A percentile compares a stretch with the other conserved stretches of the same genome.
phyloP scores from a whole-genome alignment of 30 jellyfish, hydroid and myxozoan genomes.

The Aurelia sp. region DNA sequence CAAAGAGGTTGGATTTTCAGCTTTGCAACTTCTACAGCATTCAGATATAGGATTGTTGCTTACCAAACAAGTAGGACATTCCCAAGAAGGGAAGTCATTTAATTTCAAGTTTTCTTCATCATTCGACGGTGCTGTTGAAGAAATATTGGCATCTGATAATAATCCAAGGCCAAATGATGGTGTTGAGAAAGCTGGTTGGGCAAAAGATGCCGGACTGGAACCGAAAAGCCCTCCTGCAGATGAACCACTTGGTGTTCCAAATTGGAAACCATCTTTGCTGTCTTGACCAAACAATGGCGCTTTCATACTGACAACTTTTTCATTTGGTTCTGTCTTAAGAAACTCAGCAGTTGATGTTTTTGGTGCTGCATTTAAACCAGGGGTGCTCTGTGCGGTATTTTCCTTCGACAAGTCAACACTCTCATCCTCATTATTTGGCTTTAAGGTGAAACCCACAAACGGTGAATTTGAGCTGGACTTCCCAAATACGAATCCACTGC shows the following conservation, averaged over 20 bases:
- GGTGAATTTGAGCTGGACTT: too few relatives aligned
- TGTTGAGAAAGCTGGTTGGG: constrained; percentile 9
- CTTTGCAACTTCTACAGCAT: constrained; percentile 9
- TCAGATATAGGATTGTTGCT: background rate
- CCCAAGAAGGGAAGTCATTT: background rate
- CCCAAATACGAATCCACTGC: too few relatives aligned
- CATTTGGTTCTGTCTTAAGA: too few relatives aligned
- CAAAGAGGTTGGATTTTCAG: constrained; percentile 13
- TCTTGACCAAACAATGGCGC: background rate
- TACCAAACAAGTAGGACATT: constrained; percentile 29
- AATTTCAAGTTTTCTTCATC: background rate
- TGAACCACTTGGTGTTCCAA: background rate
- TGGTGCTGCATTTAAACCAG: too few relatives aligned
- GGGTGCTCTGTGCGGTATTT: too few relatives aligned
- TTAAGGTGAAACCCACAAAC: too few relatives aligned
- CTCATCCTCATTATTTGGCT: too few relatives aligned
- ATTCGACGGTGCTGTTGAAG: background rate
- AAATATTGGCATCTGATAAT: background rate
- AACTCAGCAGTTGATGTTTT: too few relatives aligned
- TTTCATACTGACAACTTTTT: too few relatives aligned
- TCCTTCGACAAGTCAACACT: too few relatives aligned
- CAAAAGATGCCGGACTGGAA: background rate
- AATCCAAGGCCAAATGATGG: background rate
- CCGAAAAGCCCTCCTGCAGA: background rate
- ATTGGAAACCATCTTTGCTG: too few relatives aligned